A percentile compares a stretch with the other conserved stretches of the same genome.
phyloP scores from a whole-genome alignment of 2,888 invertebrate genomes.

The Himalopsyche japonica region DNA sequence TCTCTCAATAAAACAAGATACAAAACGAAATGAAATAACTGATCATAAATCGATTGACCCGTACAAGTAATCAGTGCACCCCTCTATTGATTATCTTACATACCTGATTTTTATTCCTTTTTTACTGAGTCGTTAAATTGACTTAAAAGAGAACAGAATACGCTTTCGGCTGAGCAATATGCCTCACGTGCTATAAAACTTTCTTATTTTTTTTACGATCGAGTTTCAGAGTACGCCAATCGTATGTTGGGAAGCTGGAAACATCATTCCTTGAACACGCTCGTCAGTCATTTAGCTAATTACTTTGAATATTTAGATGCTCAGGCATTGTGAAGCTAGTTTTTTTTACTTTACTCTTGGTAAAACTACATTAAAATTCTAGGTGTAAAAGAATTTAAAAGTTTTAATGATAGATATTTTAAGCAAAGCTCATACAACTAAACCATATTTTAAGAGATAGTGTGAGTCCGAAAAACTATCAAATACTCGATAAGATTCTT shows the following conservation, averaged over 20 bases:
- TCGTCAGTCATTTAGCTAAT: not conserved
- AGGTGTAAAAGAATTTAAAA: too few relatives aligned
- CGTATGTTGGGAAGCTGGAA: not conserved
- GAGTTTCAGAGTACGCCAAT: not conserved
- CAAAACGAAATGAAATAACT: not conserved
- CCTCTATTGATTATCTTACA: not conserved
- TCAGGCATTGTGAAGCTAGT: too few relatives aligned
- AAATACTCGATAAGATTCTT: too few relatives aligned
- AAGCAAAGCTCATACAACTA: too few relatives aligned
- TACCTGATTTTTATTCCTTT: slow-evolving; percentile 2
- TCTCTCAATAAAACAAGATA: not conserved
- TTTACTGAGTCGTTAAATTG: not conserved
- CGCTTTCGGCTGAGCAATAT: not conserved
- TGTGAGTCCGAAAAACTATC: too few relatives aligned
- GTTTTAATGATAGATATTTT: too few relatives aligned
- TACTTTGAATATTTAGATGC: not conserved
- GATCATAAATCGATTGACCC: not conserved
- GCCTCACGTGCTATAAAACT: not conserved
- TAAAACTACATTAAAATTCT: too few relatives aligned
- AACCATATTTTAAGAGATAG: too few relatives aligned
- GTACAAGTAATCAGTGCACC: not conserved
- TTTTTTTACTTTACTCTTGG: too few relatives aligned
- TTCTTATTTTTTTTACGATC: not conserved
- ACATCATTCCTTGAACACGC: not conserved
- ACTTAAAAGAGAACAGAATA: not conserved